Base-by-base conservation (phyloP, 2,113 vertebrate genomes). In the Menura novaehollandiae region DNA sequence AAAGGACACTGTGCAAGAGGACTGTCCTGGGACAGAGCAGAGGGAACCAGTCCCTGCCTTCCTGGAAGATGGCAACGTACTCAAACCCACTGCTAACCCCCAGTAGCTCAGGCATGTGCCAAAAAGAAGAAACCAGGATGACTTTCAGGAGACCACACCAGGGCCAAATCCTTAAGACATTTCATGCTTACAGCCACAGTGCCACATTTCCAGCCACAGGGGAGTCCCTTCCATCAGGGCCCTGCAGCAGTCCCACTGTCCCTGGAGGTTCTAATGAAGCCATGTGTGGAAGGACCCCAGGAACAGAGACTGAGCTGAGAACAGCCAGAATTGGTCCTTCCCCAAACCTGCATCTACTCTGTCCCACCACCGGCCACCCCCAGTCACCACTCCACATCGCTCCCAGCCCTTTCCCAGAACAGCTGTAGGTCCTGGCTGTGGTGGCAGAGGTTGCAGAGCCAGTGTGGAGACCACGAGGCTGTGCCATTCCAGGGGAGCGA, bases 401-500 rank as follows among this genome's bases (percentile, higher is more conserved):
- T 56, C 13, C 49, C 75, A 83, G 39, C 10, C 41, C 47, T n/a
- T 84, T 80, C 27, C 59, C 59, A 49, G 51, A 74, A 22, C 16
- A 94, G 51, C 63, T 35, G 6, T 8, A 66, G 6, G 51, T 86
- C 18, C 13, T 80, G 63, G 53, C 15, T 6, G 1, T 33, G 32
- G 20, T 17, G 60, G n/a, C 59, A 92, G 46, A 67, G 64, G 53
- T 30, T 22, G 1, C 26, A 58, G 63, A 84, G 11, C 19, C 33
- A 12, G 14, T 2, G 6, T 22, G 49, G 68, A 46, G 21, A 37
- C 19, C 44, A 62, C 0, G 0, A 51, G n/a, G 69, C 73, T 71
- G 41, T 39, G n/a, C 24, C 6, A 0, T 28, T 77, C 7, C 2
- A 9, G 16, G 11, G 13, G 41, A 22, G 6, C 2, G 2, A 77